A percentile compares a stretch with the other conserved stretches of the same genome.
These are phyloP conservation scores for Cettia cetti DNA, from an alignment of 2,113 vertebrate species.

Conservation along the genomic window DNA sequence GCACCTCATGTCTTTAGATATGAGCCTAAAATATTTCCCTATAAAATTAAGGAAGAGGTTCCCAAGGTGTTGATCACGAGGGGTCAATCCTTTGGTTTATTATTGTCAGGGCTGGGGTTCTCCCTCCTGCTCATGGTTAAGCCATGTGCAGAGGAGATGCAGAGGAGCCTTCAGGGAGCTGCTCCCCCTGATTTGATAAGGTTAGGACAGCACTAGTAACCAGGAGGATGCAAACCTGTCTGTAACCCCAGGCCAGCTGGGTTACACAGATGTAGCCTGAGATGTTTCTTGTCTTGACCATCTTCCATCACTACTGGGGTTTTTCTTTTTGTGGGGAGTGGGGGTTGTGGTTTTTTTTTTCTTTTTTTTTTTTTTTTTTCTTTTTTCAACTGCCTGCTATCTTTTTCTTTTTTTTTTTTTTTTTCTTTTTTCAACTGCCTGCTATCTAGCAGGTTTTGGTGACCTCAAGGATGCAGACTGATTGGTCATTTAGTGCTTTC, in stretches of 20 bases:
- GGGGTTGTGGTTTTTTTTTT: too few species aligned
- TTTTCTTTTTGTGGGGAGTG: neutral
- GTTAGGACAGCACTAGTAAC: too few species aligned
- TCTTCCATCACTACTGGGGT: neutral
- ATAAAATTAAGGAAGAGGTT: neutral
- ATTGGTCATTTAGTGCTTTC: neutral
- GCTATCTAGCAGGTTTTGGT: neutral
- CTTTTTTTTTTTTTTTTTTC: neutral
- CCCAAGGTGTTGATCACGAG: neutral
- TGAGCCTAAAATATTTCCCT: neutral
- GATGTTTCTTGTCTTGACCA: neutral
- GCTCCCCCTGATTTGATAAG: neutral
- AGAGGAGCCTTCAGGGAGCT: neutral
- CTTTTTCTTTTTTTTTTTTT: neutral
- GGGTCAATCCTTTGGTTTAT: neutral
- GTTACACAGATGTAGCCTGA: neutral
- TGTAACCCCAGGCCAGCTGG: neutral
- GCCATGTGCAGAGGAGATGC: neutral
- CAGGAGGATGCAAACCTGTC: neutral
- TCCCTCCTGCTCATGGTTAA: neutral
- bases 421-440: neutral
- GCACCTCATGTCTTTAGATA: neutral
- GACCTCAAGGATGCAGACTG: neutral
- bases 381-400: neutral
- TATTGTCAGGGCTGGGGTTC: neutral